Conservation (phyloP, 2,797 vertebrate genomes). For the Brachyrhaphis roseni region DNA sequence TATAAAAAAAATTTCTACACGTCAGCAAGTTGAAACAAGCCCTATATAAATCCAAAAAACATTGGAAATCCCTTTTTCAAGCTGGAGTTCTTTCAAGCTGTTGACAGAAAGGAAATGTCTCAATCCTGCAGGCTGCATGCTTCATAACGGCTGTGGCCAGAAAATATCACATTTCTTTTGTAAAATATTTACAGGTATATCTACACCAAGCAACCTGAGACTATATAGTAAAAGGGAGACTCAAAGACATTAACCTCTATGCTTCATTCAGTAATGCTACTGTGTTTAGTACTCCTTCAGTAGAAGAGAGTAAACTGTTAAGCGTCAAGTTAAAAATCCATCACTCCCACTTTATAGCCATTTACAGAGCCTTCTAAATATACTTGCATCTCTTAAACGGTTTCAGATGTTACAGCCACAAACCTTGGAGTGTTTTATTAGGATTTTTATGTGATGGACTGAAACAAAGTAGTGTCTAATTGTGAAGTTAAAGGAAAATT, state of each 20-base stretch:
- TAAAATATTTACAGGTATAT: background rate
- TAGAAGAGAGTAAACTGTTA: background rate
- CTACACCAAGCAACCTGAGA: background rate
- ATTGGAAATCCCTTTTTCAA: conserved; percentile 11
- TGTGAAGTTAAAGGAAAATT: background rate
- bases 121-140: background rate
- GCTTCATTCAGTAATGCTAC: background rate
- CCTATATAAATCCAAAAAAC: background rate
- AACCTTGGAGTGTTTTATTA: background rate
- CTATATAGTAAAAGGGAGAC: background rate
- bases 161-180: background rate
- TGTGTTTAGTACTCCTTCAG: background rate
- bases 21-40: no score
- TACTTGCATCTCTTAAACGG: background rate
- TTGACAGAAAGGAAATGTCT: background rate
- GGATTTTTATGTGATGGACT: background rate
- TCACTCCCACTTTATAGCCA: background rate
- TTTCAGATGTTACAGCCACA: background rate
- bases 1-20: rapidly evolving
- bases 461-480: background rate
- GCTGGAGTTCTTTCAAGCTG: background rate
- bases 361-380: background rate
- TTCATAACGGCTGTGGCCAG: background rate
- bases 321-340: background rate
- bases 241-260: background rate